These are phyloP conservation scores for Cathartes aura DNA, from an alignment of 2,113 vertebrate genomes.

Conservation along the genomic window DNA sequence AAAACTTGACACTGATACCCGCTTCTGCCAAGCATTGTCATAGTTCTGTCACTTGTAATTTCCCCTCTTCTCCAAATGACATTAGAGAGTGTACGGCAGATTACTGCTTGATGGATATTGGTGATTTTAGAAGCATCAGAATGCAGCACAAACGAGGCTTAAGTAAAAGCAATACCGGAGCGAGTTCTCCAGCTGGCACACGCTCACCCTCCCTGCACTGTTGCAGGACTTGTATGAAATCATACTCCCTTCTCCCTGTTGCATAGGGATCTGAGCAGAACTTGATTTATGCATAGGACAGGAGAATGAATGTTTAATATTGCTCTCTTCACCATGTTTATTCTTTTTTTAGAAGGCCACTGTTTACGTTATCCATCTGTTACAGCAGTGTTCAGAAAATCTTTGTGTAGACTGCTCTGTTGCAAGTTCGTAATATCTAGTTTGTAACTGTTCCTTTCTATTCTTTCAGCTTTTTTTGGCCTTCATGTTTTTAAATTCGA, in stretches of 20 bases:
- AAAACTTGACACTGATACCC: accelerated
- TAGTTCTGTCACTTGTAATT: neutral
- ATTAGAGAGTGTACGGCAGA: accelerated
- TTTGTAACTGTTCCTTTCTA: neutral
- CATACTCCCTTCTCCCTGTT: neutral
- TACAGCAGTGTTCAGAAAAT: neutral
- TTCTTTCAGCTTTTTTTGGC: neutral
- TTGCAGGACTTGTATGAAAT: accelerated
- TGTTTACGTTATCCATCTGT: neutral
- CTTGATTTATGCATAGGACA: neutral
- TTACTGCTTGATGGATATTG: neutral
- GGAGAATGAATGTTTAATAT: neutral
- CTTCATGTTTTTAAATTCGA: neutral
- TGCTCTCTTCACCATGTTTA: neutral
- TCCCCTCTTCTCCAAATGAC: neutral
- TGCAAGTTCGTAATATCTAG: accelerated
- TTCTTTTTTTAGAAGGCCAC: neutral
- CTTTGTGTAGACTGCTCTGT: neutral
- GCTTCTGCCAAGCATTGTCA: neutral
- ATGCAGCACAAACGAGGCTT: accelerated
- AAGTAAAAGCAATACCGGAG: too few species aligned
- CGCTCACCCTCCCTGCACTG: accelerated
- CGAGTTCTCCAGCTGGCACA: neutral
- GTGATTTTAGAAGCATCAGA: neutral
- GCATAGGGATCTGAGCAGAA: neutral